These are phyloP conservation scores for Quiscalus mexicanus DNA, from an alignment of 2,113 vertebrate genomes.

Conservation along the genomic window DNA sequence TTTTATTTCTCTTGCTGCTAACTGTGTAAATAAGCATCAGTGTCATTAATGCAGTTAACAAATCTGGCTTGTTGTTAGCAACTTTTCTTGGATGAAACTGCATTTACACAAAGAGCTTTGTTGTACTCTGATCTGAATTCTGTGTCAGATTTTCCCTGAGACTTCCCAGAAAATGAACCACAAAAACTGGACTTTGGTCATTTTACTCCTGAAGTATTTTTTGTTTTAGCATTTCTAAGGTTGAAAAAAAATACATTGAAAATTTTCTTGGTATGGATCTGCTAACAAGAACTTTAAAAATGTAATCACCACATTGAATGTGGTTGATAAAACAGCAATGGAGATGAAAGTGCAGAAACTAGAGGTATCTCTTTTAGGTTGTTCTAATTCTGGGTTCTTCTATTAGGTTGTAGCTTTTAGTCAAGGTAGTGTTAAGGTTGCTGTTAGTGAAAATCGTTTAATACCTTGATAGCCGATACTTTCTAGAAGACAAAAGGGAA, in stretches of 20 bases:
- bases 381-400: not conserved
- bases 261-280: constrained; percentile 75
- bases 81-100: not conserved
- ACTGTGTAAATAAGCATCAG: not conserved
- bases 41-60: not conserved
- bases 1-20: not conserved
- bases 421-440: not conserved
- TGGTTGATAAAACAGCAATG: constrained; percentile 81
- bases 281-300: constrained; percentile 82
- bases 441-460: not conserved
- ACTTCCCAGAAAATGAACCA: not conserved
- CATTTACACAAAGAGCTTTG: not conserved
- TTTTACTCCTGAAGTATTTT: not conserved
- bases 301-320: constrained; percentile 73
- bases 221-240: not conserved
- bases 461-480: not conserved
- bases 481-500: not conserved
- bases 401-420: not conserved
- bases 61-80: not conserved
- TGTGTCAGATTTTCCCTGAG: not conserved
- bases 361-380: constrained; percentile 76
- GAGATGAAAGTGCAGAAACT: constrained; percentile 87
- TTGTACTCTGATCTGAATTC: not conserved
- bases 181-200: not conserved
- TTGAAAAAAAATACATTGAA: not conserved